A percentile compares a stretch with the other conserved stretches of the same genome.
These are phyloP conservation scores for Halichoeres trimaculatus DNA, from an alignment of 2,113 vertebrate species.

Conservation along the genomic window DNA sequence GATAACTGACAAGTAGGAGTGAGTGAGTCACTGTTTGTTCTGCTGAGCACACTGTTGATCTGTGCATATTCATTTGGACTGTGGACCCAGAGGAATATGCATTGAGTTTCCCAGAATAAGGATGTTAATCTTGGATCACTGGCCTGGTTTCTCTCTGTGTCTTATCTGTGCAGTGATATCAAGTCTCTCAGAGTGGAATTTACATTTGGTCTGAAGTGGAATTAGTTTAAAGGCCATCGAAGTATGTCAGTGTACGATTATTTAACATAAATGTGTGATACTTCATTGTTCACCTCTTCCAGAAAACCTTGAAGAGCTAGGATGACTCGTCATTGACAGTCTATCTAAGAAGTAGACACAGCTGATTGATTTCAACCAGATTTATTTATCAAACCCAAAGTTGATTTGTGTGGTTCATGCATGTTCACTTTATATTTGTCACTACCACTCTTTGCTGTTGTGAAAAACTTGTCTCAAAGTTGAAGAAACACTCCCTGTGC, in stretches of 20 bases:
- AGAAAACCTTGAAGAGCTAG: too few relatives aligned
- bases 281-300: too few relatives aligned
- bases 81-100: constrained; percentile 36
- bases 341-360: too few relatives aligned
- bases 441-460: not conserved
- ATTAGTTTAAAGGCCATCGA: constrained; percentile 14
- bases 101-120: constrained; percentile 43
- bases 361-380: too few relatives aligned
- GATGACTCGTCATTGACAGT: too few relatives aligned
- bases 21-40: constrained; percentile 52
- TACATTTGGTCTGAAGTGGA: constrained; percentile 32
- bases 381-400: too few relatives aligned
- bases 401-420: not conserved
- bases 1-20: constrained; percentile 46
- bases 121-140: constrained; percentile 43
- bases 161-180: not conserved
- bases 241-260: too few relatives aligned
- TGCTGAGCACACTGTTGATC: constrained; percentile 30
- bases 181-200: constrained; percentile 12
- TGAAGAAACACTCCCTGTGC: too few relatives aligned
- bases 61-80: constrained; percentile 30
- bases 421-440: not conserved
- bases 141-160: constrained; percentile 45
- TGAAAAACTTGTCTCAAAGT: not conserved
- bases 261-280: too few relatives aligned